Evolutionary conservation across 2,113 vertebrate genomes (phyloP).

Genomic region (Paratilapia polleni): DNA sequence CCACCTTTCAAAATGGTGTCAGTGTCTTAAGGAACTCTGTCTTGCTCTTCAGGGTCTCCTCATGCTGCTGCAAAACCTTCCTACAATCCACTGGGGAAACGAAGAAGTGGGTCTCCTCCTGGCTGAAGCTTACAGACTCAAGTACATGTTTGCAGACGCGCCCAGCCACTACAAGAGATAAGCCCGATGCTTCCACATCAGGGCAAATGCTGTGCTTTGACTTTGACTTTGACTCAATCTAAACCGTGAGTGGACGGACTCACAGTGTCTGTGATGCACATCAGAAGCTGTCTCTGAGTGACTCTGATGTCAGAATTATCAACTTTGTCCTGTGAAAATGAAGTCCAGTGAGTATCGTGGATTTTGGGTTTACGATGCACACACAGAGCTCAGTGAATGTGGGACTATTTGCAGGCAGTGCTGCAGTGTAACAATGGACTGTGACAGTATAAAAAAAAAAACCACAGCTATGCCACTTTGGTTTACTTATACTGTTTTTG

Average conservation of each 20-base stretch:
- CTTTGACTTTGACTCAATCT: neutral
- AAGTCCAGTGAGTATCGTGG: constrained; percentile 14
- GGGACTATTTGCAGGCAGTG: neutral
- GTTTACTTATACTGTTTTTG: constrained; percentile 21
- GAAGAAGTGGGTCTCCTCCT: constrained; percentile 97
- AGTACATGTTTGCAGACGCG: constrained; percentile 98
- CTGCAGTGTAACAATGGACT: constrained; percentile 40
- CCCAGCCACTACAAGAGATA: constrained; percentile 98
- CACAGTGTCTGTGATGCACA: neutral
- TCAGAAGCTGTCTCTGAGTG: neutral
- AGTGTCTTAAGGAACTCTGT: neutral
- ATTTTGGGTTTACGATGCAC: constrained; percentile 5
- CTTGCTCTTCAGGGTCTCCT: constrained; percentile 88
- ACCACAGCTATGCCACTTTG: constrained; percentile 1
- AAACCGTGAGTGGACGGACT: neutral
- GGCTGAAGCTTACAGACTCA: constrained; percentile 97
- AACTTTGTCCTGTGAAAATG: constrained; percentile 28
- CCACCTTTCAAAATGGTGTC: neutral
- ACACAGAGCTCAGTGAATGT: neutral
- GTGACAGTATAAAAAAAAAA: constrained; percentile 38
- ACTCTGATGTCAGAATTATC: neutral
- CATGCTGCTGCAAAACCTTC: constrained; percentile 97
- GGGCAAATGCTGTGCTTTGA: neutral
- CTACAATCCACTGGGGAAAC: constrained; percentile 99
- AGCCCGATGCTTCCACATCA: constrained; percentile 25